phyloP scores from a whole-genome alignment of 2,797 vertebrate species.

The Triplophysa bombifrons region DNA sequence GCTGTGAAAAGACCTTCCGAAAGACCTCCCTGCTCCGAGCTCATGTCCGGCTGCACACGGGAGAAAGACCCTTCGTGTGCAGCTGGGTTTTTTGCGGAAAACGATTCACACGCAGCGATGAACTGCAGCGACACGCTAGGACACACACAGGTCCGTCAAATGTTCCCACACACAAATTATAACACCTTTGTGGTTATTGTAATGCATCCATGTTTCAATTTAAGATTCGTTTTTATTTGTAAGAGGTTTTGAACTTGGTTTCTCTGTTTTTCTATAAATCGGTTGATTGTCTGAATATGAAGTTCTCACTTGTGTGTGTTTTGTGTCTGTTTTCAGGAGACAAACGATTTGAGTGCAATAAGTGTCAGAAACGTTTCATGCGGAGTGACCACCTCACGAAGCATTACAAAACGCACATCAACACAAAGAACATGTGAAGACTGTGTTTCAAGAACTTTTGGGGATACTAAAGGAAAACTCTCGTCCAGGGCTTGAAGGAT shows the following conservation, averaged over 20 bases:
- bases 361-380: conserved; percentile 99
- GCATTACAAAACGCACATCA: conserved; percentile 98
- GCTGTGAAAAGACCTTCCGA: conserved; percentile 94
- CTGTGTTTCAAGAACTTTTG: conserved; percentile 36
- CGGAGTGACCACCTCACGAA: conserved; percentile 97
- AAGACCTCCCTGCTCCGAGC: conserved; percentile 94
- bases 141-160: conserved; percentile 88
- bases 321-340: conserved; percentile 80
- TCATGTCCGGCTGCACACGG: conserved; percentile 93
- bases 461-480: conserved; percentile 45
- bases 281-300: not conserved
- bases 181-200: not conserved
- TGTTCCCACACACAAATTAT: not conserved
- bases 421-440: conserved; percentile 94
- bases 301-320: not conserved
- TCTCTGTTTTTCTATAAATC: too few relatives aligned
- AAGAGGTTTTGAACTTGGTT: not conserved
- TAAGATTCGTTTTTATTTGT: not conserved
- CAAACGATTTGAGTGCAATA: conserved; percentile 94
- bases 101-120: conserved; percentile 93
- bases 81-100: conserved; percentile 98
- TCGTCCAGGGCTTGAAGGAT: conserved; percentile 45
- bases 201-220: not conserved
- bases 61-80: conserved; percentile 93
- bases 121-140: conserved; percentile 92